Conservation (phyloP, 2,888 invertebrate species). For the Mantis religiosa region DNA sequence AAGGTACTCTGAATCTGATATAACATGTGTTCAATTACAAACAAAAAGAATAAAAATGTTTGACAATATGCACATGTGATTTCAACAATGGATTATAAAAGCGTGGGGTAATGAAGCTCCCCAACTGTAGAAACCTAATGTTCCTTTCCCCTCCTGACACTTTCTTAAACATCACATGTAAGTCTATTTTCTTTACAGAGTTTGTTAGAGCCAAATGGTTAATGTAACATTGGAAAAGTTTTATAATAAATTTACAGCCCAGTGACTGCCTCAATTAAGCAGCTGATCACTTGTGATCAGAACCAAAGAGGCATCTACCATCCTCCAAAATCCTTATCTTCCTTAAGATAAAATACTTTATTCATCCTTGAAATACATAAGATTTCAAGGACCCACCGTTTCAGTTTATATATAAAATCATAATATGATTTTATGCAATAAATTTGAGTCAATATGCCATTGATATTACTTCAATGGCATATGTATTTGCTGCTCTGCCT, state of each 20-base stretch:
- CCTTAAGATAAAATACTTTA: too few relatives aligned
- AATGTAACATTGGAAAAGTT: not conserved
- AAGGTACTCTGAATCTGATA: conserved; percentile 30
- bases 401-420: too few relatives aligned
- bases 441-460: too few relatives aligned
- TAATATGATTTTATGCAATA: too few relatives aligned
- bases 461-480: too few relatives aligned
- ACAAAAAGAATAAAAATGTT: conserved; percentile 31
- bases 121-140: not conserved
- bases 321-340: too few relatives aligned
- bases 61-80: conserved; percentile 28
- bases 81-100: not conserved
- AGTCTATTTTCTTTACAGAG: not conserved
- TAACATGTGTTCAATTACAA: conserved; percentile 33
- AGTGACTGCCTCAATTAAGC: not conserved
- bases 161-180: not conserved
- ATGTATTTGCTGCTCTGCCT: too few relatives aligned
- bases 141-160: not conserved
- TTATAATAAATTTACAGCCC: not conserved
- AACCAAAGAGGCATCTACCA: too few relatives aligned
- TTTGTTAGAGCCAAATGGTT: not conserved
- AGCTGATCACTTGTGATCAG: too few relatives aligned
- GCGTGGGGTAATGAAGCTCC: not conserved
- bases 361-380: too few relatives aligned
- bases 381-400: too few relatives aligned